Base-by-base conservation (phyloP, 2,113 vertebrate species). In the Hepsetus odoe region DNA sequence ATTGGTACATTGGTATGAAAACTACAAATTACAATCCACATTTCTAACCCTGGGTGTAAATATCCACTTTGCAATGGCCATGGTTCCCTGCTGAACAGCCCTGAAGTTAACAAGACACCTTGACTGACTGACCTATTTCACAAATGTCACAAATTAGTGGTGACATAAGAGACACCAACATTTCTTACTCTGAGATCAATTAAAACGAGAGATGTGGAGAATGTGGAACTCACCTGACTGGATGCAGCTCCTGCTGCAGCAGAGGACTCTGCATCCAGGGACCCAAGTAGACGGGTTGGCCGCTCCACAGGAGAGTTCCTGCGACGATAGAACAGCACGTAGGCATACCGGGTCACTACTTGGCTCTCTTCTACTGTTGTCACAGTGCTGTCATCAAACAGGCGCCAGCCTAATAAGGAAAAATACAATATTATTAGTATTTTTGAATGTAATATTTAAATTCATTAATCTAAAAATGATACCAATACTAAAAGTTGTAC, bases 311-410 rank as follows among this genome's bases (percentile, higher is more conserved):
- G 98, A 86, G 97, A 98, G 92, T 97, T 98, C 69, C 96, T 92
- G 22, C 97, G 94, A 1, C 98, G 94, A 86, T 99, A 99, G 90
- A 99, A 99, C 72, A 99, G 93, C 20, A 99, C 97, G 0, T 99
- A 99, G 0, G 98, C 97, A 0, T 99, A 98, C 83, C 98, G 96
- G 0, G 97, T 99, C 87, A 98, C 96, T 44, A 98, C 96, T 83
- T 99, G 97, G 87, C 96, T 97, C 92, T 99, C 97, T 3, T 99
- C 97, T 87, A 99, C 96, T 0, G 94, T 98, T 0, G 96, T 98
- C 80, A 99, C 98, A 0, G 97, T 99, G 89, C 97, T 99, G 93
- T 99, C 98, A 0, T 99, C 97, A 2, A 99, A 99, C 70, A 98
- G 91, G 85, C 98, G 95, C 98, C 98, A 99, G 84, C 97, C 98